Evolutionary conservation across 2,113 vertebrate genomes (phyloP).

Genomic region (Esox niger): DNA sequence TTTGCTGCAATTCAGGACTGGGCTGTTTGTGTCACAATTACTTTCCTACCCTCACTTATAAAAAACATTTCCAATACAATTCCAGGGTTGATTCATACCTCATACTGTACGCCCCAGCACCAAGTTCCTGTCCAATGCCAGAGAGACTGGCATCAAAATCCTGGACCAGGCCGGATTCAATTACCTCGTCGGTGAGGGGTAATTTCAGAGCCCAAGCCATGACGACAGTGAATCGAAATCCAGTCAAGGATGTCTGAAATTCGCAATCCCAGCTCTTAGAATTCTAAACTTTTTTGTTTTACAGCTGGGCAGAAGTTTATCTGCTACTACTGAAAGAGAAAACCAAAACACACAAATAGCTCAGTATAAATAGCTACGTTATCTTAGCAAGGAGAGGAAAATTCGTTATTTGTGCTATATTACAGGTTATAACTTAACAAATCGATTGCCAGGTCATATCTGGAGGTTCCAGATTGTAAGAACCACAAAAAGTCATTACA

Average conservation of each 20-base stretch:
- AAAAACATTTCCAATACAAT: background rate
- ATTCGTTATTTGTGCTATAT: too few species aligned
- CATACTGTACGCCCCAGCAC: conserved; percentile 97
- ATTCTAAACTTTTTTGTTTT: background rate
- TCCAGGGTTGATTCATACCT: conserved; percentile 75
- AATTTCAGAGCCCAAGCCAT: conserved; percentile 98
- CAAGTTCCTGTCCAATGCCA: conserved; percentile 95
- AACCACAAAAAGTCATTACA: too few species aligned
- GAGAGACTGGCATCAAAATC: conserved; percentile 97
- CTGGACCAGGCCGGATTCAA: conserved; percentile 94
- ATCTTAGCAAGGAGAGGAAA: too few species aligned
- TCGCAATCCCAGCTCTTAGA: conserved; percentile 5
- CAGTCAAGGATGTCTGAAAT: conserved; percentile 25
- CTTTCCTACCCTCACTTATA: too few species aligned
- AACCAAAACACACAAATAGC: background rate
- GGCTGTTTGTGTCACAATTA: too few species aligned
- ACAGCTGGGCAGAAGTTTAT: background rate
- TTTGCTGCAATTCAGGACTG: too few species aligned
- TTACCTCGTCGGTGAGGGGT: conserved; percentile 94
- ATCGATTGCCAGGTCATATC: too few species aligned
- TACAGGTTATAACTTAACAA: too few species aligned
- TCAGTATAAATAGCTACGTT: background rate
- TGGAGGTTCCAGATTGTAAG: too few species aligned
- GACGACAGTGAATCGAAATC: conserved; percentile 26
- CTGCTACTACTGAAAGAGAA: background rate